Base-by-base conservation (phyloP, 2,797 vertebrate species). In the Chelon auratus region DNA sequence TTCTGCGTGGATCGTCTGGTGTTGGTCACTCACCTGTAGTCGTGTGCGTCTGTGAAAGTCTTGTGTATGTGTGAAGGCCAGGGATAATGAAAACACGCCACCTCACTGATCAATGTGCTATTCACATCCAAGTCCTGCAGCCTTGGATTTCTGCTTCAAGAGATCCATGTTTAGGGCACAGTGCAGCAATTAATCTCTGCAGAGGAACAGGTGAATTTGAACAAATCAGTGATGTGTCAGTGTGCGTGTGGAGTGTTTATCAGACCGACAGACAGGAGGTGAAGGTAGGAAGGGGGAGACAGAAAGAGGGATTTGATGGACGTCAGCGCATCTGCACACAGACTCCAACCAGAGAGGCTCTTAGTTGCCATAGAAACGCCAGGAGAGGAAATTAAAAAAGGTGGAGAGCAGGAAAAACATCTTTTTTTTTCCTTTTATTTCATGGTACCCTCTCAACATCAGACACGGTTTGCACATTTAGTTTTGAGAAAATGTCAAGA, bases 291-390 rank as follows among this genome's bases (percentile, higher is more conserved):
- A 39, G 51, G 17, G 12, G 65, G 26, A 82, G 61, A 62, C 40
- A 68, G 67, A 43, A 39, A 81, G 80, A 75, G 72, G 66, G 82
- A 84, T 70, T 77, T 90, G 88, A 92, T 83, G 85, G 83, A 88
- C 51, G 70, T 82, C 76, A 77, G 68, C 22, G 56, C 83, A 77
- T 90, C 82, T 62, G 77, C 72, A 82, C 83, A 85, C 77, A 79
- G 73, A 81, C 81, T 87, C 84, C 60, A 64, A 78, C 78, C 73
- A 88, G 73, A 79, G 88, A 92, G 81, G 88, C 92, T 92, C 87
- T 92, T 91, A 91, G 94, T 94, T 94, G 87, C 90, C 91, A 95
- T 94, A 87, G 94, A 92, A 94, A 95, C 93, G 14, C 68, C 78
- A 72, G 83, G 70, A 82, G 77, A 90, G 90, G 86, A 92, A 90